Evolutionary conservation across 1,140 invertebrate genomes (phyloP), one percentile per base, ranked within the genome.

Genomic region (Papilio helenus): DNA sequence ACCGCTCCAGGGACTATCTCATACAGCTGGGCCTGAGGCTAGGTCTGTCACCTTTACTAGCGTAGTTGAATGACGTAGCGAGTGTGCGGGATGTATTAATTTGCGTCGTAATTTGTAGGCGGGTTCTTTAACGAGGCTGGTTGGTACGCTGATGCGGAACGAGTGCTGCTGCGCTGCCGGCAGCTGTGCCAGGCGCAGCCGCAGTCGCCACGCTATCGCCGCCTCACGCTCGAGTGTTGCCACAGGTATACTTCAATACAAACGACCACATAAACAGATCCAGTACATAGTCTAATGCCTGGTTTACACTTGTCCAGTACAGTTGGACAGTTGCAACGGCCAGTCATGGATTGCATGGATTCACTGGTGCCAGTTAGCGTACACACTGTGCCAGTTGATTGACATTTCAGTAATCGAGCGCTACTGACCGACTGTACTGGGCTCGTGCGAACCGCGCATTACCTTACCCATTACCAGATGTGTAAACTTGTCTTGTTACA

Each of bases 41-140:
- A 42, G 94, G 94, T 95, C 76, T 87, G 88, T 79, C 8, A 16
- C 14, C 16, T 44, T 10, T 51, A 20, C 29, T 9, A n/a, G 1
- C 16, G 51, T 55, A 7, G 51, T n/a, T 8, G 18, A 20, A 55
- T 2, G 7, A 55, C 0, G 8, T 20, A 55, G 18, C 0, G 4
- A n/a, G 7, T 55, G 18, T 49, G 46, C 14, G 46, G 16, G 18
- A 49, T 16, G 51, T 55, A 51, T 51, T 77, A 23, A 61, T 20
- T 10, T 16, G 61, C 18, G 55, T 74, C 16, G 14, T 23, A 16
- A 12, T n/a, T 81, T 83, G 82, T 97, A 84, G 97, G 97, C 82
- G 96, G 96, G 77, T 98, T 99, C 94, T 95, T 98, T 1, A 97
- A 96, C 86, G 98, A 98, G 86, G 97, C 97, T n/a, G 97, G 97